Conservation (phyloP, 2,113 vertebrate genomes). For the Zosterops hypoxanthus region DNA sequence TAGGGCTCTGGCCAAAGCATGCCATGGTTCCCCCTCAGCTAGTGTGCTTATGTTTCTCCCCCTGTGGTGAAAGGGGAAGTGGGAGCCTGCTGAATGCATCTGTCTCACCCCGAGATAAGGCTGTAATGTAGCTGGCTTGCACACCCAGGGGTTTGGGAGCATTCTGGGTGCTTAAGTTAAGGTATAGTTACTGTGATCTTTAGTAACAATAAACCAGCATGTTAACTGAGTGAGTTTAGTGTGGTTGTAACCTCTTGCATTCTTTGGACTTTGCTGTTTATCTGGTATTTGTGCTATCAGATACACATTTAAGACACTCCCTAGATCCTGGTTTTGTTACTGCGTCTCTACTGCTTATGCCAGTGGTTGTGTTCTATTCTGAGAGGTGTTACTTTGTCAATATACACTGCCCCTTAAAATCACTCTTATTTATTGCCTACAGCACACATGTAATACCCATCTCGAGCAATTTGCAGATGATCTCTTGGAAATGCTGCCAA, state of each 20-base stretch:
- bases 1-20: neutral
- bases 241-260: neutral
- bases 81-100: neutral
- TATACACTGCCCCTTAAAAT: neutral
- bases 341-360: neutral
- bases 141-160: neutral
- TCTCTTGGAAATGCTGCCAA: constrained; percentile 16
- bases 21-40: neutral
- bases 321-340: neutral
- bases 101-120: neutral
- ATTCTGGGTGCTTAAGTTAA: neutral
- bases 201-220: neutral
- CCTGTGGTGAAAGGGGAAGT: neutral
- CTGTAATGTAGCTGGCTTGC: neutral
- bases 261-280: neutral
- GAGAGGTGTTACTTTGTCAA: constrained; percentile 9
- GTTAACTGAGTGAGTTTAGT: neutral
- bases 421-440: constrained; percentile 24
- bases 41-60: neutral
- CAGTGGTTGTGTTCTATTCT: neutral
- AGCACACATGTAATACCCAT: neutral
- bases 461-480: constrained; percentile 2
- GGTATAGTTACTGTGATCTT: neutral
- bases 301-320: neutral
- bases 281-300: neutral